Evolutionary conservation across 2,113 vertebrate species (phyloP).

Genomic region (Strix uralensis): DNA sequence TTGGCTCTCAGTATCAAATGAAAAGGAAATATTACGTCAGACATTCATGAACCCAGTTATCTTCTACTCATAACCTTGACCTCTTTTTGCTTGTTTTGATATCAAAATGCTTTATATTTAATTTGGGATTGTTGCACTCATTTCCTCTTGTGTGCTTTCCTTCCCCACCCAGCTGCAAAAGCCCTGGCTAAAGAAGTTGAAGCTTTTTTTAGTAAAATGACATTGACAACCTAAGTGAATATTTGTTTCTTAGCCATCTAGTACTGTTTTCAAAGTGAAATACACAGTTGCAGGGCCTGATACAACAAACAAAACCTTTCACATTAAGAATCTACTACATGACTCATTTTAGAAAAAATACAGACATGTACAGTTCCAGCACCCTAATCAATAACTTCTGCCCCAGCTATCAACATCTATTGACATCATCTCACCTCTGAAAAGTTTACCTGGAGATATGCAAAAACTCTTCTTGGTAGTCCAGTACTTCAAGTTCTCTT

Average conservation of each 20-base stretch:
- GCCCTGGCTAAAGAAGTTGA: neutral
- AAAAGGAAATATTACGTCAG: neutral
- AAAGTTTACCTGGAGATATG: neutral
- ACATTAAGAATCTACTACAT: neutral
- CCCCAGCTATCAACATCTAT: neutral
- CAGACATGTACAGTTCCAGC: neutral
- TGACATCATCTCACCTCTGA: neutral
- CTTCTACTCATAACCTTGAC: neutral
- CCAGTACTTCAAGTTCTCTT: neutral
- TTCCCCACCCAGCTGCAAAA: conserved; percentile 6
- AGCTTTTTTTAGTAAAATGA: conserved; percentile 3
- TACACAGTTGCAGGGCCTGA: neutral
- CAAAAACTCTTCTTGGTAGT: neutral
- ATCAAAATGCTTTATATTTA: conserved; percentile 13
- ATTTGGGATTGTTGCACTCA: conserved; percentile 9
- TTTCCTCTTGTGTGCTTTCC: conserved; percentile 33
- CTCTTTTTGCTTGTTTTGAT: conserved; percentile 46
- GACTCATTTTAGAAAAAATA: neutral
- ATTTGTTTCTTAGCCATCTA: neutral
- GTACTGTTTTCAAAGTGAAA: neutral
- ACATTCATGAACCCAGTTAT: neutral
- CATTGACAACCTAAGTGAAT: neutral
- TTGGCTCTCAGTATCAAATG: neutral
- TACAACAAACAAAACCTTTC: neutral
- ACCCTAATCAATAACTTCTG: neutral